Percentiles rank a stretch among this genome's conserved stretches.
phyloP scores from a whole-genome alignment of 2,113 vertebrate species.

The Saguinus midas region DNA sequence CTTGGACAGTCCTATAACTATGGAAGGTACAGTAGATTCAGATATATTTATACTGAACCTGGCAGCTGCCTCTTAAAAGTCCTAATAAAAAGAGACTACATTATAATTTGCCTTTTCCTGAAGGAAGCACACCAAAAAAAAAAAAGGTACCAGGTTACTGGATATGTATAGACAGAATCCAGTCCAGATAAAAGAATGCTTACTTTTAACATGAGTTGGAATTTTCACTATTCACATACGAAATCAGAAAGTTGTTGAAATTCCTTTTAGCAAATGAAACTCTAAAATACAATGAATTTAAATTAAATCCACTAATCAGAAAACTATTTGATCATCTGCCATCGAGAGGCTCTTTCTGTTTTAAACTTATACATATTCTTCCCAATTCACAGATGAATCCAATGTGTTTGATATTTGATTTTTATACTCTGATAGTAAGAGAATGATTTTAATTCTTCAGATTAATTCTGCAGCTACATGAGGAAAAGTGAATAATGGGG shows the following conservation, averaged over 20 bases:
- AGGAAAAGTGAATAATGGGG: not conserved
- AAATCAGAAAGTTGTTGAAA: slow-evolving; percentile 32
- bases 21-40: not conserved
- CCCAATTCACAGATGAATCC: not conserved
- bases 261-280: slow-evolving; percentile 35
- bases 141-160: not conserved
- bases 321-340: not conserved
- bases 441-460: slow-evolving; percentile 36
- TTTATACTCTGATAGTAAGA: not conserved
- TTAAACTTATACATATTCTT: not conserved
- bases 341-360: not conserved
- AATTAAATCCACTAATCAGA: slow-evolving; percentile 37
- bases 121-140: not conserved
- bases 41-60: not conserved
- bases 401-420: not conserved
- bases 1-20: not conserved
- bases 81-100: slow-evolving; percentile 6
- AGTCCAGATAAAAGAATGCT: slow-evolving; percentile 29
- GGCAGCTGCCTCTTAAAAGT: slow-evolving; percentile 22
- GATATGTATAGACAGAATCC: not conserved
- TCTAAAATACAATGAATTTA: not conserved
- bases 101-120: slow-evolving; percentile 36
- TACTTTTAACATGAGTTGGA: not conserved
- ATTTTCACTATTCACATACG: not conserved
- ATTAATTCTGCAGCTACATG: not conserved